A percentile compares a stretch with the other conserved stretches of the same genome.
Evolutionary conservation across 2,113 vertebrate genomes (phyloP).

Genomic region (Delphinapterus leucas): DNA sequence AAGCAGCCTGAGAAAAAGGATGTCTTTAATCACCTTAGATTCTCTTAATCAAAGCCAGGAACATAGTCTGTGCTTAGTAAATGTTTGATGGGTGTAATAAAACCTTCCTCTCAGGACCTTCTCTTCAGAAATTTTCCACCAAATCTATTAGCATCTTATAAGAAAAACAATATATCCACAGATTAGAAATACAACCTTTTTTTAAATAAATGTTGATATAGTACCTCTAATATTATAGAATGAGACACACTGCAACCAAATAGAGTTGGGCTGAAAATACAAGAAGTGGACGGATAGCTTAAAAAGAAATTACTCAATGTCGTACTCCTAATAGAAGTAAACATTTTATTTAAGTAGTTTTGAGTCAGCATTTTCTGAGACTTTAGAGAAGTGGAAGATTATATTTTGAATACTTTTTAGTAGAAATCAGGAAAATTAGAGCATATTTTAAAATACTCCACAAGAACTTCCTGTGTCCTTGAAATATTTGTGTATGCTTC

Average conservation of each 20-base stretch:
- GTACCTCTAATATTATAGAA: not conserved
- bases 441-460: constrained; percentile 43
- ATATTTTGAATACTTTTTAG: constrained; percentile 37
- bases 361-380: constrained; percentile 36
- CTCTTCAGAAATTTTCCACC: not conserved
- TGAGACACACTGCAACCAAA: not conserved
- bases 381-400: constrained; percentile 13
- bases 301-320: constrained; percentile 48
- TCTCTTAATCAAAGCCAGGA: not conserved
- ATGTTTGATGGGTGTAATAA: constrained; percentile 45
- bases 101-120: not conserved
- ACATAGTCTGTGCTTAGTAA: constrained; percentile 12
- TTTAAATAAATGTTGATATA: not conserved
- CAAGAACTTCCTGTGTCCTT: constrained; percentile 51
- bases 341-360: constrained; percentile 7
- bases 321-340: constrained; percentile 12
- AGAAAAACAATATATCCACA: not conserved
- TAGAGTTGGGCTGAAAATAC: not conserved
- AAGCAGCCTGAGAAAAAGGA: not conserved
- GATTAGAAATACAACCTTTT: not conserved
- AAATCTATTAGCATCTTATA: not conserved
- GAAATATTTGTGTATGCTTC: constrained; percentile 49
- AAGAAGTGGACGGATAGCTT: not conserved
- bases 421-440: constrained; percentile 43
- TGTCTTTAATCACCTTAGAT: not conserved